Base-by-base conservation (phyloP, 2,797 vertebrate species). In the Sebastes wilsoni region DNA sequence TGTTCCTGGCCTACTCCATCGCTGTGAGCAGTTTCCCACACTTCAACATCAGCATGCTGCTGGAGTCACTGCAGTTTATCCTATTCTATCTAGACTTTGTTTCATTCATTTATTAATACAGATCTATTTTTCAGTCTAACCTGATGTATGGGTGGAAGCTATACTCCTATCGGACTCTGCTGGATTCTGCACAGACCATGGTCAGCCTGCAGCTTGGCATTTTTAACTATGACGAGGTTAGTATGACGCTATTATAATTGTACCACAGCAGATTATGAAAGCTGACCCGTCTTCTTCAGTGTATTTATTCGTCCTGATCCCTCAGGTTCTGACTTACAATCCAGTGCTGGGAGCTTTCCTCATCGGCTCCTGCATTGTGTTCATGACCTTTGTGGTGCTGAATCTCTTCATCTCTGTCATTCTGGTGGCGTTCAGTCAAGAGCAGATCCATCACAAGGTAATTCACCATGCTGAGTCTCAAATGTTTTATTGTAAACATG, bases 341-440 rank as follows among this genome's bases (percentile, higher is more conserved):
- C 98, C 97, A 8, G 72, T 99, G 54, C 95, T 99, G 7, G 97
- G 98, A 52, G 97, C 97, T 32, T 97, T 98, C 89, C 93, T 99
- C 80, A 97, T 99, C 46, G 98, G 98, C 72, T 99, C 98, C 82
- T 99, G 97, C 91, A 98, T 99, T 3, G 91, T 98, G 87, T 99
- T 99, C 84, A 97, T 99, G 98, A 99, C 97, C 0, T 99, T 99
- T 88, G 97, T 99, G 86, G 97, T 99, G 56, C 90, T 99, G 85
- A 99, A 99, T 91, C 96, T 99, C 54, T 99, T 99, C 83, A 98
- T 99, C 92, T 99, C 98, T 0, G 97, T 98, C 83, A 98, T 99
- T 86, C 93, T 99, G 80, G 97, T 99, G 90, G 98, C 98, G 56
- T 99, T 99, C 88, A 98, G 94, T 38, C 95, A 99, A 90, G 98